A percentile compares a stretch with the other conserved stretches of the same genome.
These are phyloP conservation scores for Masticophis lateralis DNA, from an alignment of 2,797 vertebrate species.

Conservation along the genomic window DNA sequence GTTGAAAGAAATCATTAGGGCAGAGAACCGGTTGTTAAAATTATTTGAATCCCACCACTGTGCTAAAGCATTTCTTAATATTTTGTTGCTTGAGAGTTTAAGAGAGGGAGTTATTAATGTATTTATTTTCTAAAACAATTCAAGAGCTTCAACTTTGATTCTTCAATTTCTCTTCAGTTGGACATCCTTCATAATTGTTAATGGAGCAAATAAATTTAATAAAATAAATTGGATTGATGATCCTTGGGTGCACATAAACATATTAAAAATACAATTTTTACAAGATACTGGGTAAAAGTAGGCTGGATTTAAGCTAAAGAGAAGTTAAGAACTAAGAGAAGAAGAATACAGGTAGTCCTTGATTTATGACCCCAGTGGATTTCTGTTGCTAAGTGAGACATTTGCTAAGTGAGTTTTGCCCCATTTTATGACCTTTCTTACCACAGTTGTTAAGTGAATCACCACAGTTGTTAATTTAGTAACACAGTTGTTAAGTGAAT, in stretches of 20 bases:
- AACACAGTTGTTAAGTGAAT: not conserved
- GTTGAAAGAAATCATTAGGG: no score
- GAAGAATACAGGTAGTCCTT: no score
- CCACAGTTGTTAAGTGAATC: not conserved
- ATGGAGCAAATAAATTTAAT: no score
- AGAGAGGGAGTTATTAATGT: slow-evolving; percentile 34
- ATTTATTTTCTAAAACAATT: slow-evolving; percentile 46
- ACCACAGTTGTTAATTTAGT: not conserved
- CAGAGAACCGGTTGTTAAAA: no score
- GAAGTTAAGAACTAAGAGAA: not conserved
- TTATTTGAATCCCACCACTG: no score
- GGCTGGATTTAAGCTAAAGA: not conserved
- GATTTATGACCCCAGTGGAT: no score
- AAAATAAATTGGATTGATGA: not conserved
- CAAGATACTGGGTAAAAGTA: rapidly evolving
- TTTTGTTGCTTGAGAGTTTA: slow-evolving; percentile 17
- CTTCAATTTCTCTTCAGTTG: slow-evolving; percentile 39
- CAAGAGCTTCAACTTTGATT: slow-evolving; percentile 35
- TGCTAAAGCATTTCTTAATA: not conserved
- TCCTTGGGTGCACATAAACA: not conserved
- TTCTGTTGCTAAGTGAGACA: not conserved
- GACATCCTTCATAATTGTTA: slow-evolving; percentile 24
- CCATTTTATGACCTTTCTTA: not conserved
- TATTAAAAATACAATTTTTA: slow-evolving; percentile 1
- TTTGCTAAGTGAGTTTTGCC: not conserved